Percentiles rank a stretch among this genome's conserved stretches.
These are phyloP conservation scores for Eira barbara DNA, from an alignment of 2,113 vertebrate genomes.

Conservation along the genomic window DNA sequence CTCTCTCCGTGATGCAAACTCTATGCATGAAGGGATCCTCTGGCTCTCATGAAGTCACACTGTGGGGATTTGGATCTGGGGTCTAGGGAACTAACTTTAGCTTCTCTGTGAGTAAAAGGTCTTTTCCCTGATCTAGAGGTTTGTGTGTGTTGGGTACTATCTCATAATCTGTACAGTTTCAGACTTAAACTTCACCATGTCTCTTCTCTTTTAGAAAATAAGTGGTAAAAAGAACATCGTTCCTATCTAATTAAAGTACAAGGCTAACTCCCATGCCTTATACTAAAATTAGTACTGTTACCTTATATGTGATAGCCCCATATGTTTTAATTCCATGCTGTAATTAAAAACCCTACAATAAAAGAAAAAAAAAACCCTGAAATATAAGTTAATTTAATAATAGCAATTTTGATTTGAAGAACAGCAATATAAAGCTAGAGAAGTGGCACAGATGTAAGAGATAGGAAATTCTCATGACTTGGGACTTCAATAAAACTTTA, in stretches of 20 bases:
- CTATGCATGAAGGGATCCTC: background rate
- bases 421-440: background rate
- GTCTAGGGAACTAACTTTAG: rapidly evolving
- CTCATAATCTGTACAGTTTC: background rate
- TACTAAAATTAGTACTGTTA: background rate
- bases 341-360: background rate
- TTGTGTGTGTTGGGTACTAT: background rate
- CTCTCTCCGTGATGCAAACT: background rate
- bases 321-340: background rate
- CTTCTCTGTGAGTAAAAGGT: background rate
- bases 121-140: background rate
- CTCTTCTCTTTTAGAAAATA: background rate
- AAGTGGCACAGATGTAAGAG: background rate
- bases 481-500: background rate
- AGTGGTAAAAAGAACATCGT: background rate
- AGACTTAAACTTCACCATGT: background rate
- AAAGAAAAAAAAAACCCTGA: background rate
- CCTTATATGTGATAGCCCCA: background rate
- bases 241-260: background rate
- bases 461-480: background rate
- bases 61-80: background rate
- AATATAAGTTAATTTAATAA: background rate
- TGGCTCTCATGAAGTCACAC: background rate
- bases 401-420: background rate
- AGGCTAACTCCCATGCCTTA: background rate